Base-by-base conservation (phyloP, 2,797 vertebrate genomes). In the Pseudocheirus occidentalis region DNA sequence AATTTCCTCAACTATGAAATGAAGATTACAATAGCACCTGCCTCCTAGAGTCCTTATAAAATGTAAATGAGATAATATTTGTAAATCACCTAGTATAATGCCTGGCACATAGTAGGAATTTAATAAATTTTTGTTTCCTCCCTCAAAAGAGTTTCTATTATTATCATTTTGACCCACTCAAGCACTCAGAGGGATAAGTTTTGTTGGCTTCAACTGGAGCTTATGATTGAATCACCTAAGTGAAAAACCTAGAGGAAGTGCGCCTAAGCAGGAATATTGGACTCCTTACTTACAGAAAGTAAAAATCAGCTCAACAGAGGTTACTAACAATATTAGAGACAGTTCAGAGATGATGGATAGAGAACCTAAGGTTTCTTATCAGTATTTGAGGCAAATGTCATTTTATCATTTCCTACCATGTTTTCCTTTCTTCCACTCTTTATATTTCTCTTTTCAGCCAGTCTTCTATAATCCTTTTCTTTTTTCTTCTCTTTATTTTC, bases 141-240 rank as follows among this genome's bases (percentile, higher is more conserved):
- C 12, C 11, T 62, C 59, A 91, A 97, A 97, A 94, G 95, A 93
- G 56, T 90, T 95, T 73, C 92, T 94, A 52, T 92, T 90, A 55
- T 62, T 90, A 94, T 53, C 81, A 92, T 98, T 96, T 93, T 97
- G 90, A 95, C 94, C 93, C 90, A 93, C 94, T 95, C 55, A 95
- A 62, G 92, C 92, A 95, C 57, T 46, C 40, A 50, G 56, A 94
- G 94, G 55, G 54, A 92, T 52, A 40, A 5, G 53, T 90, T 96
- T 96, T 93, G 7, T 21, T 93, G 95, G 91, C 18, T 89, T 91
- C 73, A 66, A 6, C 50, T 56, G 93, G 55, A 73, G 58, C 29
- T 96, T 66, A 91, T 18, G 16, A 92, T 46, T 93, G 10, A 18
- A n/a, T 66, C 13, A n/a, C 34, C 62, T 66, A 66, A n/a, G 16